Percentiles rank a stretch among this genome's conserved stretches.
Evolutionary conservation across 2,888 invertebrate genomes (phyloP).

Genomic region (Hydrotaea diabolus): DNA sequence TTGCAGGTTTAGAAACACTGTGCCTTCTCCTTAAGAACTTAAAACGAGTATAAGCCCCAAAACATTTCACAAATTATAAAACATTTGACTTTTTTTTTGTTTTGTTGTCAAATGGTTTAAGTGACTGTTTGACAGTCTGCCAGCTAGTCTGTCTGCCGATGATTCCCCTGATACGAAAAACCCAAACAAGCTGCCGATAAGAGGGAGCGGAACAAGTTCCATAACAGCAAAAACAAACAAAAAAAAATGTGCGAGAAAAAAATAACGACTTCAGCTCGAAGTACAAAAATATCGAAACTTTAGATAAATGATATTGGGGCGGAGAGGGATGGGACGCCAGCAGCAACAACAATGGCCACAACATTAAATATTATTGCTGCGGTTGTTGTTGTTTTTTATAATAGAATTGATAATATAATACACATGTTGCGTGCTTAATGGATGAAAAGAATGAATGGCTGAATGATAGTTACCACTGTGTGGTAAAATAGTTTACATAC

Average conservation of each 20-base stretch:
- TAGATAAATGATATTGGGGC: constrained; percentile 16
- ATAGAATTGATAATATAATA: constrained; percentile 36
- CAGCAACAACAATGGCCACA: background rate
- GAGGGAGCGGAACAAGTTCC: background rate
- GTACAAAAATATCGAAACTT: background rate
- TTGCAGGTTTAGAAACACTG: no score
- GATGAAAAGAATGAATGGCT: background rate
- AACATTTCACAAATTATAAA: background rate
- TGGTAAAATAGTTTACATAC: constrained; percentile 29
- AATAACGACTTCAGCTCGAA: constrained; percentile 4
- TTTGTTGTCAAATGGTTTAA: no score
- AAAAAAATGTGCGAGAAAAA: constrained; percentile 9
- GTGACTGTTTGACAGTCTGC: no score
- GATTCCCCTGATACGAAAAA: background rate
- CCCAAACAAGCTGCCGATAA: background rate
- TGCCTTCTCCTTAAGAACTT: background rate
- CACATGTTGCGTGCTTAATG: constrained; percentile 50
- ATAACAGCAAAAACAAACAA: background rate
- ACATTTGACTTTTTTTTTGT: background rate
- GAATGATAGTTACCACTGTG: constrained; percentile 3
- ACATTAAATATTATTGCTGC: background rate
- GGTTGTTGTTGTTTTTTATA: background rate
- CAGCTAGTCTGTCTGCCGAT: background rate
- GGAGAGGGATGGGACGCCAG: background rate
- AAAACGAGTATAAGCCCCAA: background rate